Evolutionary conservation across 2,888 invertebrate species (phyloP), one percentile per base, ranked within the genome.

Genomic region (Ommatoiulus sabulosus): DNA sequence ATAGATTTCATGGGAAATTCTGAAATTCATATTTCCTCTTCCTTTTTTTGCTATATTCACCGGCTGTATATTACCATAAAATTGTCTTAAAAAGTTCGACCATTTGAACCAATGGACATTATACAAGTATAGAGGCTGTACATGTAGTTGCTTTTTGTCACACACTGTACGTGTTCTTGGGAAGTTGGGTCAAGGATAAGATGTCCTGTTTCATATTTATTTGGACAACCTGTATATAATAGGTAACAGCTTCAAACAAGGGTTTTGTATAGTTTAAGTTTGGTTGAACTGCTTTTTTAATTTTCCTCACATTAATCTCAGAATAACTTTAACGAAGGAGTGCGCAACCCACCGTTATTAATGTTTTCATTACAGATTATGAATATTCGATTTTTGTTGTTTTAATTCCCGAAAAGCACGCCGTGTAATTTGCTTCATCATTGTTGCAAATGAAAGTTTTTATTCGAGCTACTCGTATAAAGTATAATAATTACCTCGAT

Each of bases 361-460:
- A 24, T 7, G 24, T 24, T 72, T 35, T 72, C 7, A 24, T 8
- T 7, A 72, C 24, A n/a, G 8, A 52, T 52, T 52, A 17, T 15
- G 12, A 52, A 12, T 24, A 24, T 35, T 24, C 24, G n/a, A 10
- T 72, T 10, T 24, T 72, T 24, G 2, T 24, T 72, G 10, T 72
- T 24, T 24, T 24, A 72, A 72, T 72, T 72, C 24, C 2, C 8
- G 5, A 63, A 63, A 63, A 12, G 17, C 57, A 57, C 15, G 72
- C 24, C 72, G 24, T 35, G 35, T 72, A 72, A 72, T 72, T 24
- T 72, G 72, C 72, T 72, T 72, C 24, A 72, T 72, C 72, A 72
- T 72, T 72, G 72, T 72, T 20, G 72, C 24, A 72, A 72, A 72
- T 72, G 72, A 24, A 72, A 72, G 72, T 72, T 72, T 35, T 72